Base-by-base conservation (phyloP, 2,888 invertebrate genomes). In the Craniophora ligustri region DNA sequence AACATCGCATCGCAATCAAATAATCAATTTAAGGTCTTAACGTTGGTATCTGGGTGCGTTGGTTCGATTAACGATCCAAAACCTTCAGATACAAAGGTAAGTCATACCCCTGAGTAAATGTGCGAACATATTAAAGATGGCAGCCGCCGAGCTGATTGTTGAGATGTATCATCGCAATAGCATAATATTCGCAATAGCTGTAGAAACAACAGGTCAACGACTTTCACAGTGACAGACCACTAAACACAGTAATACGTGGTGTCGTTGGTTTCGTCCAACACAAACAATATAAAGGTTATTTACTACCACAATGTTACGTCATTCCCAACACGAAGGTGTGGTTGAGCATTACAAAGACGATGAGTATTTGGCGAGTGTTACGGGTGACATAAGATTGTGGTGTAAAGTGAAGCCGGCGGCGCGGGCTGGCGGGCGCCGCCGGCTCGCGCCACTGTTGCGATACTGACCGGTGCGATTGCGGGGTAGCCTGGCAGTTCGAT, bases 401-500 rank as follows among this genome's bases (percentile, higher is more conserved):
- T 8, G 23, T 48, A 40, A 55, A 47, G 38, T 34, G 15, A 40
- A 18, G 36, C 38, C 21, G 47, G 23, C 28, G 31, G 44, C 10
- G 42, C 30, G 49, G 15, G 30, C 18, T 34, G 15, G 30, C 11
- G 34, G 3, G 30, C 15, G 42, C 23, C 34, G 14, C 5, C 47
- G 23, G 16, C 23, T 32, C 13, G 49, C 68, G 67, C 63, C 42
- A 57, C 46, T 11, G 23, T 50, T 56, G 44, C 54, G 75, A 87
- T 92, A 93, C 92, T 92, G 88, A 93, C 92, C 92, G 92, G 91
- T 64, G 72, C 66, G 81, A 91, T 88, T 72, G 90, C 82, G 60
- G 89, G 89, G 80, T 87, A 92, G 73, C 83, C 82, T 50, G 91
- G 91, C 67, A 93, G 82, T 67, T 88, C 88, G 76, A 97, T 96